These are phyloP conservation scores for Boloria euphrosyne DNA, from an alignment of 2,888 invertebrate genomes.

Conservation along the genomic window DNA sequence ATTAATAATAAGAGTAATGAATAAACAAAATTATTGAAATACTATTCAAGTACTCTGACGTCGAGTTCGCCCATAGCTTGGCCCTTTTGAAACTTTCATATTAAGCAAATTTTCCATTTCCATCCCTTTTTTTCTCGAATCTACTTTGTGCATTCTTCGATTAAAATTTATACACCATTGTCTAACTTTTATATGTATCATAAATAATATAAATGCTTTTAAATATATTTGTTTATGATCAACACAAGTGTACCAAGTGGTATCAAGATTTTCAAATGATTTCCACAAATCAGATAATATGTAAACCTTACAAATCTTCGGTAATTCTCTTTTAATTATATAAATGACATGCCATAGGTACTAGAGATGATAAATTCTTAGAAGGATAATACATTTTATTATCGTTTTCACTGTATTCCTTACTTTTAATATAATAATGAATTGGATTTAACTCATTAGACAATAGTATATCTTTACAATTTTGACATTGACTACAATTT, in stretches of 20 bases:
- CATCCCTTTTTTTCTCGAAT: background rate
- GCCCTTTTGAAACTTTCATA: too few species aligned
- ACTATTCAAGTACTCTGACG: too few species aligned
- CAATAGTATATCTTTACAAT: background rate
- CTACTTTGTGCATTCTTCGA: background rate
- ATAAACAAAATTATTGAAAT: too few species aligned
- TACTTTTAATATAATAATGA: background rate
- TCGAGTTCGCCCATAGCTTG: too few species aligned
- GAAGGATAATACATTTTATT: background rate
- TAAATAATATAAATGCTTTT: background rate
- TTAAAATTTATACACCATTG: constrained; percentile 4
- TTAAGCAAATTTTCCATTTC: background rate
- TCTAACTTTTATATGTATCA: background rate
- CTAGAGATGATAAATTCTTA: background rate
- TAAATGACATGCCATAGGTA: background rate
- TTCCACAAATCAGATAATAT: background rate
- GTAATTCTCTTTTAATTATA: background rate
- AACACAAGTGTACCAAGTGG: background rate
- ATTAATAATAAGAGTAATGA: too few species aligned
- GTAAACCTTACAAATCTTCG: background rate
- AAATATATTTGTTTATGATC: too few species aligned
- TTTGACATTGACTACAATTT: background rate
- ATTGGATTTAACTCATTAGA: background rate
- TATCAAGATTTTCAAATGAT: background rate
- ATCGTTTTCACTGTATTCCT: background rate